Evolutionary conservation across 1,140 invertebrate genomes (phyloP), one percentile per base, ranked within the genome.

Genomic region (Cryptotermes secundus): DNA sequence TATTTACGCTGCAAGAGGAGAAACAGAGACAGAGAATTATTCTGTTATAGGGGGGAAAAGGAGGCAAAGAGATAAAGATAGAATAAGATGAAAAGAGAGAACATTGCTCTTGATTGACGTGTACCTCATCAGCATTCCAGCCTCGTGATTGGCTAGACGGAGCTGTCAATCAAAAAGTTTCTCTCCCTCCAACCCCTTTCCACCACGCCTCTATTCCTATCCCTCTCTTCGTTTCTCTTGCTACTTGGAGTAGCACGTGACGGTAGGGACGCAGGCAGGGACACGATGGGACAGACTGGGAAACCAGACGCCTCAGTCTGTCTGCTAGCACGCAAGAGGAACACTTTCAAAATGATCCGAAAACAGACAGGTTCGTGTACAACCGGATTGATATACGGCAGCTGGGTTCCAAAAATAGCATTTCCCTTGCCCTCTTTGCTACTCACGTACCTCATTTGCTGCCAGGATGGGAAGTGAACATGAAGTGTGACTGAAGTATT

Each of bases 71-170:
- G 59, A 72, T 72, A 72, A 72, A 72, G 59, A 72, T 72, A 72
- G 59, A 31, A 72, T 72, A 72, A 72, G 59, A 72, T 72, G 59
- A 72, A 72, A 72, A 72, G 59, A 72, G 83, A 86, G 83, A 82
- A 59, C 81, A 82, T 82, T 59, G 88, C 88, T 72, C 59, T 88
- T 92, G 92, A 92, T 92, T 92, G 92, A 92, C 92, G 92, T 90
- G 89, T 91, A 89, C 89, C 91, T 91, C 91, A 92, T 91, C 90
- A 92, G 92, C 92, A 93, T 92, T 90, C 91, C 90, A 89, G 89
- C 89, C 88, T 91, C 89, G 91, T 89, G 89, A 91, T 90, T 90
- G 91, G 92, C 91, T 91, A 91, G 90, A 91, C 90, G 87, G 88
- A 89, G 89, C 91, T 92, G 92, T 93, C 92, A 93, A 92, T 93